Base-by-base conservation (phyloP, 2,888 invertebrate genomes). In the Lasius platythorax region DNA sequence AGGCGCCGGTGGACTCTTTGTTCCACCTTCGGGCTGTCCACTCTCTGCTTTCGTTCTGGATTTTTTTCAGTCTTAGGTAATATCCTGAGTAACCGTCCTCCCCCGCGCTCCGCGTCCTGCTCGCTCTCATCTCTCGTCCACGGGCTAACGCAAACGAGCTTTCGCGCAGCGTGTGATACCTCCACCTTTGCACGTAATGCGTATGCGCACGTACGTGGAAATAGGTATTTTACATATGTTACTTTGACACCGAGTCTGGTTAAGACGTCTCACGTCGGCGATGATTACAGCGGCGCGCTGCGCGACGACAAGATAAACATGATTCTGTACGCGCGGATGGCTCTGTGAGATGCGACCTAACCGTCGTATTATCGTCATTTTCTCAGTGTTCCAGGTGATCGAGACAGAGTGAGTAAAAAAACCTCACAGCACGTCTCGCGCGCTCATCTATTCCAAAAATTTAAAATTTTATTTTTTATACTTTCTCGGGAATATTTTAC, bases 41-140 rank as follows among this genome's bases (percentile, higher is more conserved):
- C 92, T 93, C 92, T 93, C 92, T 93, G 92, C 92, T 93, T 93
- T 91, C 92, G 91, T 90, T 90, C 87, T 85, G 90, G 88, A 92
- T 94, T 94, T 94, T 23, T 79, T 94, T 94, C 91, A 90, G 92
- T 93, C 93, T 94, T 93, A 93, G 90, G 93, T 93, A 94, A 94
- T 94, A 94, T 94, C 93, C 93, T 93, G 93, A 92, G 91, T 91
- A 91, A 85, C 84, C 83, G 82, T 87, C 70, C 87, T 70, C 87
- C 83, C 84, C 83, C 78, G 6, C 46, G n/a, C 30, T 50, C 56
- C 23, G 6, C 43, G 23, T 58, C 30, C 40, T 23, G 30, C 76
- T 67, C 28, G 8, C 53, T 68, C 56, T 67, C 64, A 30, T 67
- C 75, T 85, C 88, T 88, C 23, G 90, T 89, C 87, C 64, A 85